Conservation (phyloP, 2,113 vertebrate species). For the Colossoma macropomum region DNA sequence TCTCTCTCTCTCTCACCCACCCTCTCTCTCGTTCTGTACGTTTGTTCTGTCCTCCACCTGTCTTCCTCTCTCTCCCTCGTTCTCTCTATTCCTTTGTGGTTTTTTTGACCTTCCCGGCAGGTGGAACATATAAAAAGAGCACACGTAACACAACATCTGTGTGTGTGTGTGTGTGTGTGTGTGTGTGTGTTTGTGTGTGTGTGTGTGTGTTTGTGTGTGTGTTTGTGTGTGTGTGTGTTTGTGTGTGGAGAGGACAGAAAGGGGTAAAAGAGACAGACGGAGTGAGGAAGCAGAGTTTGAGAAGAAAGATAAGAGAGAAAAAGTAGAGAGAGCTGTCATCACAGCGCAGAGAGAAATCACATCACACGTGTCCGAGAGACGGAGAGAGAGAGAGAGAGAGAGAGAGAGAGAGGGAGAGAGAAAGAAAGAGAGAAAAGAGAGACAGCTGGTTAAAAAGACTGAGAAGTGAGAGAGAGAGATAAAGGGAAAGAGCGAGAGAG, state of each 20-base stretch:
- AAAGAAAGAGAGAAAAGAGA: neutral
- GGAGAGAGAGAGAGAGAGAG: no score
- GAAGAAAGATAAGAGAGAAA: neutral
- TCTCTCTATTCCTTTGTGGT: neutral
- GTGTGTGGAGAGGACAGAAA: neutral
- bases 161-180: conserved; percentile 14
- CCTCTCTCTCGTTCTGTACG: neutral
- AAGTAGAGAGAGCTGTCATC: neutral
- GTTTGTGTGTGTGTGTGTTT: conserved; percentile 19
- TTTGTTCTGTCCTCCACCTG: neutral
- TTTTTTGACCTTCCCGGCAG: neutral
- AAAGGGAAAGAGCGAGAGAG: neutral
- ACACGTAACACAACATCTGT: neutral
- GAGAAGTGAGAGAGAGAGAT: neutral
- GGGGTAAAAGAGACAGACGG: neutral
- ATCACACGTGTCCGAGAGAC: no score
- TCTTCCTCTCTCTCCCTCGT: neutral
- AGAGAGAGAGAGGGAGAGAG: no score
- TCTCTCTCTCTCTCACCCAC: neutral
- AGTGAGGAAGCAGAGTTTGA: neutral
- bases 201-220: conserved; percentile 9
- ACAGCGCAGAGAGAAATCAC: no score
- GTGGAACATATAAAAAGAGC: conserved; percentile 14
- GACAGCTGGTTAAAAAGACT: neutral
- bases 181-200: neutral